These are phyloP conservation scores for Synergus laeviventris DNA, from an alignment of 2,888 invertebrate species.

Conservation along the genomic window DNA sequence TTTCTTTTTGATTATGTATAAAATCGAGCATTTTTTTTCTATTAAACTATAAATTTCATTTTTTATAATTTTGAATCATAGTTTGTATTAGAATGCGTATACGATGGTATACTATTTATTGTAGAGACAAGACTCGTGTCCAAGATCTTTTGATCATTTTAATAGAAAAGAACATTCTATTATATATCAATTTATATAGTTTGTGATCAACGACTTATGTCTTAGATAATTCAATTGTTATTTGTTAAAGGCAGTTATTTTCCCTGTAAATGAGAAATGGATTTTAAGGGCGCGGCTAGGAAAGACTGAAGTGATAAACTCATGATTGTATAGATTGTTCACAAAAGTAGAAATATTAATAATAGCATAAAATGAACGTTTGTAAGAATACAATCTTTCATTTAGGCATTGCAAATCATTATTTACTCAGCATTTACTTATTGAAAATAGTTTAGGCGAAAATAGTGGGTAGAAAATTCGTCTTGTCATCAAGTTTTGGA, in stretches of 20 bases:
- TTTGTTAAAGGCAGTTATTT: conserved; percentile 18
- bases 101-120: not conserved
- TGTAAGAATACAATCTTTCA: no score
- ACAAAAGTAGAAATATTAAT: not conserved
- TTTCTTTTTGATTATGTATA: not conserved
- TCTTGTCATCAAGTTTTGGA: conserved; percentile 22
- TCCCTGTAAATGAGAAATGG: not conserved
- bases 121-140: not conserved
- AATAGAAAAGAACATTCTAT: no score
- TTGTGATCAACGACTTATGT: conserved; percentile 23
- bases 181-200: not conserved
- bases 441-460: not conserved
- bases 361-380: not conserved
- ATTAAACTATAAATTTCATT: not conserved
- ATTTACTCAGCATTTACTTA: no score
- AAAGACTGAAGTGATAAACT: conserved; percentile 33
- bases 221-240: conserved; percentile 11
- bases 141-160: no score
- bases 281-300: not conserved
- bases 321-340: not conserved
- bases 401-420: no score
- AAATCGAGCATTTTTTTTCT: not conserved
- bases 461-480: conserved; percentile 11
- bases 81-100: not conserved
- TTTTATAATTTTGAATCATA: not conserved